These are phyloP conservation scores for Carassius carassius DNA, from an alignment of 2,113 vertebrate genomes.

Conservation along the genomic window DNA sequence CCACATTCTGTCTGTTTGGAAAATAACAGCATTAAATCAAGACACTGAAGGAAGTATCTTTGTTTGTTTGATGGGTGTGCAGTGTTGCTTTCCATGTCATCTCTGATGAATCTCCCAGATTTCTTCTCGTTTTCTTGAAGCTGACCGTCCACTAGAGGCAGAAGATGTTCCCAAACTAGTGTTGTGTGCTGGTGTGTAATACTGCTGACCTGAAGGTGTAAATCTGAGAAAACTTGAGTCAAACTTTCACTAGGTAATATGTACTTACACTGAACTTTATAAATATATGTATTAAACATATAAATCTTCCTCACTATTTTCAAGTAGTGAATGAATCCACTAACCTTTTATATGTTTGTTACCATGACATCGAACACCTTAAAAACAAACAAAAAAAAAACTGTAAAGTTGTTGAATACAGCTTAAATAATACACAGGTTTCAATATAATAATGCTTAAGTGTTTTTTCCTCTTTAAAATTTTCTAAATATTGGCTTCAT, in stretches of 20 bases:
- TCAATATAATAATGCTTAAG: too few relatives aligned
- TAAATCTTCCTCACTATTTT: too few relatives aligned
- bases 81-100: constrained; percentile 31
- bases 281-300: too few relatives aligned
- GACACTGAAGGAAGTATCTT: constrained; percentile 39
- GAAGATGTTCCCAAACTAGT: constrained; percentile 42
- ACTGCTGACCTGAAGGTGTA: neutral
- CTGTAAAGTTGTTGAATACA: neutral
- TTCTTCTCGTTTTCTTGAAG: neutral
- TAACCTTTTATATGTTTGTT: neutral
- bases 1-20: constrained; percentile 30
- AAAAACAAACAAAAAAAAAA: neutral
- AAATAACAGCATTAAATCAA: constrained; percentile 16
- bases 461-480: too few relatives aligned
- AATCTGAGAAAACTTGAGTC: neutral
- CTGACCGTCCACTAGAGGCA: constrained; percentile 51
- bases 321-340: neutral
- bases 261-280: neutral
- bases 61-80: constrained; percentile 45
- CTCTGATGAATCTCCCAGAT: constrained; percentile 25
- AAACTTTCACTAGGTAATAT: neutral
- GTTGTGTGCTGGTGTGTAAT: neutral
- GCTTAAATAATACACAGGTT: neutral
- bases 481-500: neutral
- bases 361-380: too few relatives aligned